Percentiles rank a stretch among this genome's conserved stretches.
Evolutionary conservation across 1,140 invertebrate species (phyloP).

Genomic region (Tribolium madens): DNA sequence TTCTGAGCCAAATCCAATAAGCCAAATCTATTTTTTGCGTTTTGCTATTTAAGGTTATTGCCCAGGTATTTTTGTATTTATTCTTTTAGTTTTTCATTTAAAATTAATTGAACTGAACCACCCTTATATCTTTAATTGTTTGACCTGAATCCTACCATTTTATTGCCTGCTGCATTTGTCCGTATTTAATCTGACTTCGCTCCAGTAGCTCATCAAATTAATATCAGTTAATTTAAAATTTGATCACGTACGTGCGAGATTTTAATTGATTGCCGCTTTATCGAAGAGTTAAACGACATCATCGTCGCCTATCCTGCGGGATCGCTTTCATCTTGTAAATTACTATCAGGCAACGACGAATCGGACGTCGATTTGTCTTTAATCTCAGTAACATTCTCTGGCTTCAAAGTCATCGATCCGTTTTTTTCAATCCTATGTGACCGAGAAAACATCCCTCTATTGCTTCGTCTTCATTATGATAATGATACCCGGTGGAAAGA

Average conservation of each 20-base stretch:
- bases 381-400: slow-evolving; percentile 1
- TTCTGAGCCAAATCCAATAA: no score
- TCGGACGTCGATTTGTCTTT: slow-evolving; percentile 5
- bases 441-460: background rate
- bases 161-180: no score
- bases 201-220: background rate
- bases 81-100: no score
- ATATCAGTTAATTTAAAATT: background rate
- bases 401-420: background rate
- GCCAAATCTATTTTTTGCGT: no score
- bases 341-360: background rate
- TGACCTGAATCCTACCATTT: no score
- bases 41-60: no score
- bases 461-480: slow-evolving; percentile 14
- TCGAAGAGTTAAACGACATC: slow-evolving; percentile 8
- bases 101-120: no score
- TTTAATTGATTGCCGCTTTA: background rate
- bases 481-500: background rate
- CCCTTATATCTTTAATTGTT: no score
- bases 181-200: background rate
- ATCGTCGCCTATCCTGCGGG: background rate
- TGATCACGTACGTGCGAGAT: background rate
- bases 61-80: no score
- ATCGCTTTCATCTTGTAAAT: slow-evolving; percentile 17
- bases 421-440: background rate